phyloP scores from a whole-genome alignment of 2,113 vertebrate species.

The Sterna hirundo region DNA sequence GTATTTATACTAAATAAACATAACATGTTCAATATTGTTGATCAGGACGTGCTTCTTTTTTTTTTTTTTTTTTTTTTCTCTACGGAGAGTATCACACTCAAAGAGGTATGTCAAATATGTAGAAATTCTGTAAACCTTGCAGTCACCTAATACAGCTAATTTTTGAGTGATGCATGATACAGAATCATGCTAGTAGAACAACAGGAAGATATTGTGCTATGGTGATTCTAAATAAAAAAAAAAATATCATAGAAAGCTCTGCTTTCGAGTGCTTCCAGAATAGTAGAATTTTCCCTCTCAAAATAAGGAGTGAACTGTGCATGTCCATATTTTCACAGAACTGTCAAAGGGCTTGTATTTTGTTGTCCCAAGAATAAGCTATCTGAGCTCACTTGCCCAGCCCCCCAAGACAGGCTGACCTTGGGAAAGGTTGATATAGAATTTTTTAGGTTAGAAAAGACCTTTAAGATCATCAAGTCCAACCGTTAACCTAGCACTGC shows the following conservation, averaged over 20 bases:
- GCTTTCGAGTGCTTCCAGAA: not conserved
- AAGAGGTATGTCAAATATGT: not conserved
- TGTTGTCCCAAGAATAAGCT: not conserved
- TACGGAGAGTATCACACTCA: not conserved
- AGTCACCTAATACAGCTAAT: not conserved
- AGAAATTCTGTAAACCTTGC: not conserved
- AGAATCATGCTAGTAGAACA: not conserved
- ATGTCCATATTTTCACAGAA: not conserved
- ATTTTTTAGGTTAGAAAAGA: not conserved
- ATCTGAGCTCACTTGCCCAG: not conserved
- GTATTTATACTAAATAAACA: not conserved
- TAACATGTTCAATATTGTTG: not conserved
- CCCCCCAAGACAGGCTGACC: fast-evolving
- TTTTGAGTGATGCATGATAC: not conserved
- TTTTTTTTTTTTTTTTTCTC: not conserved
- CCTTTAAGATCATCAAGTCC: not conserved
- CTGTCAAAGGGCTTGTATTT: not conserved
- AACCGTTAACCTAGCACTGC: not conserved
- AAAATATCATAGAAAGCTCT: not conserved
- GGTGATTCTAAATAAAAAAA: not conserved
- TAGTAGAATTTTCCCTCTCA: not conserved
- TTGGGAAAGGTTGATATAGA: not conserved
- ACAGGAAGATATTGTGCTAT: not conserved
- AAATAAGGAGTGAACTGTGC: not conserved
- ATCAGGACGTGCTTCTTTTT: not conserved